Percentiles rank a stretch among this genome's conserved stretches.
These are phyloP conservation scores for Hylia prasina DNA, from an alignment of 2,113 vertebrate genomes.

Conservation along the genomic window DNA sequence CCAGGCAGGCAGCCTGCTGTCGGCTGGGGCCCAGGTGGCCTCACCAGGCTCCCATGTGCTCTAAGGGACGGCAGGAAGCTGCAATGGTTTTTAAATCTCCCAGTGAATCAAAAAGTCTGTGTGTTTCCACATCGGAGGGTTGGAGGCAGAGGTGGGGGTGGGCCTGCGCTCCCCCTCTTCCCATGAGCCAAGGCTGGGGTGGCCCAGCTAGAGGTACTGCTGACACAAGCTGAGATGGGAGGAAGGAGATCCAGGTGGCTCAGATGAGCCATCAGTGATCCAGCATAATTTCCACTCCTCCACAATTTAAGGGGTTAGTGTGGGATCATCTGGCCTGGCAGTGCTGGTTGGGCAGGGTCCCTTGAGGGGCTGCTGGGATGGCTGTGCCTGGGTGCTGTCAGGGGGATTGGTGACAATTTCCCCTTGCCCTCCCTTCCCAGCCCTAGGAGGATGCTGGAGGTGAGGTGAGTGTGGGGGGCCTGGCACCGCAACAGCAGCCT, in stretches of 20 bases:
- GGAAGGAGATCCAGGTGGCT: rapidly evolving
- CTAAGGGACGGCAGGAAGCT: rapidly evolving
- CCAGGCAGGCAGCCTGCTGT: neutral
- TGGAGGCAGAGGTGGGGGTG: neutral
- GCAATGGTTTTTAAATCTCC: neutral
- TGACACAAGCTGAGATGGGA: neutral
- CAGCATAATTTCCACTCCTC: neutral
- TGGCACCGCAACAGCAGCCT: rapidly evolving
- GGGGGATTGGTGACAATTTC: rapidly evolving
- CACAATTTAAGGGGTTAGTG: neutral
- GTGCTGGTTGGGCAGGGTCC: neutral
- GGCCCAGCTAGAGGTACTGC: neutral
- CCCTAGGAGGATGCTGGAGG: neutral
- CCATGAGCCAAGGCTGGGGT: rapidly evolving
- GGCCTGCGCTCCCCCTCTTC: neutral
- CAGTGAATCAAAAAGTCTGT: neutral
- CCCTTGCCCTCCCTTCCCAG: neutral
- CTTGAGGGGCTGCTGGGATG: neutral
- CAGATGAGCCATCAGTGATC: neutral
- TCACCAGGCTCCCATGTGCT: rapidly evolving
- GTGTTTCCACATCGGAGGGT: neutral
- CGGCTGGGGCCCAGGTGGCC: neutral
- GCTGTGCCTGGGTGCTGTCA: neutral
- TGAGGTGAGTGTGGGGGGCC: rapidly evolving
- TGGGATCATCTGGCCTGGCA: neutral